Conservation (phyloP, 2,797 vertebrate genomes). For the Eurystomus glaucurus region DNA sequence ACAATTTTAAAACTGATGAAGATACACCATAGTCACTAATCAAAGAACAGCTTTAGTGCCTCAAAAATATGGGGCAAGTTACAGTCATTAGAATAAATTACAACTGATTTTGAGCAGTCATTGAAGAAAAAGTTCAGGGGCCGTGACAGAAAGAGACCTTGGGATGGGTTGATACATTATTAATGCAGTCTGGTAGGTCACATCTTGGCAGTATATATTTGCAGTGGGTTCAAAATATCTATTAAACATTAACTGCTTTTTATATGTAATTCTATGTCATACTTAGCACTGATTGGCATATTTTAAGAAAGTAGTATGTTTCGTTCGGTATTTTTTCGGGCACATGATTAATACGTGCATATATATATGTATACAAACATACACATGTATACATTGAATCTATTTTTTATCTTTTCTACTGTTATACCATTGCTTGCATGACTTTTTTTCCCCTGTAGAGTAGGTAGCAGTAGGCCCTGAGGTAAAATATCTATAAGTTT, state of each 20-base stretch:
- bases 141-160: neutral
- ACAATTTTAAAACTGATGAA: neutral
- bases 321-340: neutral
- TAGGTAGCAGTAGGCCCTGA: neutral
- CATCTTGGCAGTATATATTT: neutral
- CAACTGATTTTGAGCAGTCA: neutral
- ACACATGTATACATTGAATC: neutral
- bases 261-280: neutral
- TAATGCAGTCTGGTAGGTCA: conserved; percentile 9
- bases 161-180: conserved; percentile 3
- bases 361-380: neutral
- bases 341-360: rapidly evolving
- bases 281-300: neutral
- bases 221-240: neutral
- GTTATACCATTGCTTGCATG: neutral
- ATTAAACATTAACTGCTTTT: neutral
- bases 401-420: neutral
- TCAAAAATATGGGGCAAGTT: conserved; percentile 9
- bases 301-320: neutral
- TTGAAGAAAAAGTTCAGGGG: neutral
- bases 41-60: neutral
- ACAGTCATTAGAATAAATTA: conserved; percentile 61
- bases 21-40: neutral
- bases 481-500: neutral
- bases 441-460: neutral